Conservation (phyloP, 2,888 invertebrate genomes). For the Parnassius smintheus region DNA sequence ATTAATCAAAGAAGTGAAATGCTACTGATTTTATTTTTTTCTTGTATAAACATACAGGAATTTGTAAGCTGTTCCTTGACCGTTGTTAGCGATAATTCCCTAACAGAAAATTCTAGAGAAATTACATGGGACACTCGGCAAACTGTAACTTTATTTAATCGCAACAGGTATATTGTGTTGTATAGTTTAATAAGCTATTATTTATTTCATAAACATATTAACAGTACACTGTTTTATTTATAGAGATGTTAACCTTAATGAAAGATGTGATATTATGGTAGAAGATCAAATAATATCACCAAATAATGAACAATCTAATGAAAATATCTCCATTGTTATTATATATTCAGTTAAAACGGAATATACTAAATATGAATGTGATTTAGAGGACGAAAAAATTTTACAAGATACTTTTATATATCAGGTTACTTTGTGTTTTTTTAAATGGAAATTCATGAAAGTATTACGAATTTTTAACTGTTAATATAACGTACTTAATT, state of each 20-base stretch:
- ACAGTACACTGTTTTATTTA: background rate
- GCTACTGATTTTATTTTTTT: background rate
- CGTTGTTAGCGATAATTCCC: constrained; percentile 56
- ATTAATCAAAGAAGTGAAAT: too few species aligned
- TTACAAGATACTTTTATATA: constrained; percentile 81
- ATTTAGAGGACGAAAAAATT: constrained; percentile 56
- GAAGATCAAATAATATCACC: constrained; percentile 49
- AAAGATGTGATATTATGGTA: constrained; percentile 51
- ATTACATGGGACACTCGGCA: constrained; percentile 73
- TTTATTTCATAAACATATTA: background rate
- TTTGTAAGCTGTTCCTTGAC: constrained; percentile 49
- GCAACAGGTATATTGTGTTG: constrained; percentile 45
- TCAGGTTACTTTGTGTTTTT: constrained; percentile 46
- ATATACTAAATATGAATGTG: constrained; percentile 73
- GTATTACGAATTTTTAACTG: background rate
- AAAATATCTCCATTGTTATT: constrained; percentile 63
- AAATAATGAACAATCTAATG: constrained; percentile 40
- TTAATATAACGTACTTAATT: constrained; percentile 9
- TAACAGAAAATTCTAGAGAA: constrained; percentile 57
- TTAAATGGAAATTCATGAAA: background rate
- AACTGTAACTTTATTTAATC: constrained; percentile 61
- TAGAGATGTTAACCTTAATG: constrained; percentile 55
- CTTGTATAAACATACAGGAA: constrained; percentile 45
- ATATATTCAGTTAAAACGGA: constrained; percentile 75
- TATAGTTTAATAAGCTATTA: background rate